Conservation (phyloP, 2,797 vertebrate species). For the Halcyon chelicuti region DNA sequence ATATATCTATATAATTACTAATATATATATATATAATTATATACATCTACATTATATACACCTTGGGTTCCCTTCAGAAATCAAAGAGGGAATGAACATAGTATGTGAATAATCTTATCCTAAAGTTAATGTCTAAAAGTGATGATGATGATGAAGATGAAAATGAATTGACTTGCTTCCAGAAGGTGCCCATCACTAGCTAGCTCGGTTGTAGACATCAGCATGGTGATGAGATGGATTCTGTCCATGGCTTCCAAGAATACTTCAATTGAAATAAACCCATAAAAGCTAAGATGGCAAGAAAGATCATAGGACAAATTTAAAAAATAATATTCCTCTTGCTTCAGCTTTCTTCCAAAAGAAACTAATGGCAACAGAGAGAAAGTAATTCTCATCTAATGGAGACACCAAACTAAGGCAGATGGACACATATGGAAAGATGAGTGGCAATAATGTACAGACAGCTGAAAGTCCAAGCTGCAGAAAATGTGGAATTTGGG, state of each 20-base stretch:
- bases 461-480: neutral
- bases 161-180: neutral
- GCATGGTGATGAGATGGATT: neutral
- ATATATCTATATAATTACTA: neutral
- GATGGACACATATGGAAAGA: neutral
- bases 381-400: neutral
- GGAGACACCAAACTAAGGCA: neutral
- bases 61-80: neutral
- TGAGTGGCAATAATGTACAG: neutral
- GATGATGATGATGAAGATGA: neutral
- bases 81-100: rapidly evolving
- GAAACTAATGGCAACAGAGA: neutral
- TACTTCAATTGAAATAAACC: neutral
- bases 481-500: neutral
- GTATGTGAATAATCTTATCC: neutral
- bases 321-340: neutral
- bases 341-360: neutral
- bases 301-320: neutral
- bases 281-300: neutral
- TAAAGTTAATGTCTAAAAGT: neutral
- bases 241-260: neutral
- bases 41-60: neutral
- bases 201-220: neutral
- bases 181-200: rapidly evolving
- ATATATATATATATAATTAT: rapidly evolving